These are phyloP conservation scores for Macrosoma leucophasiata DNA, from an alignment of 2,888 invertebrate species.

Conservation along the genomic window DNA sequence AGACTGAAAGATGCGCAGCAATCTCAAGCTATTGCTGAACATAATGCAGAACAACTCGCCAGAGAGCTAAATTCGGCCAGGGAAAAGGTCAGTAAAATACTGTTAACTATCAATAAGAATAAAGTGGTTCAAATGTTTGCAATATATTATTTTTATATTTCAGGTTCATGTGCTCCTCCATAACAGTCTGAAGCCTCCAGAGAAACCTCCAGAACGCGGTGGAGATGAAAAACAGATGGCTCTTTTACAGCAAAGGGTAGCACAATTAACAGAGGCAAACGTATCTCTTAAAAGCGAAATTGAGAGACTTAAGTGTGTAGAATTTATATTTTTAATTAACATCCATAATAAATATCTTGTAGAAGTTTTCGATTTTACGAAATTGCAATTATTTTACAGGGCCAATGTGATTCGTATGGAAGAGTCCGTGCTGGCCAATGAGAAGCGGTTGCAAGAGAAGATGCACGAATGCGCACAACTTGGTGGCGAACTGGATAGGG, in stretches of 20 bases:
- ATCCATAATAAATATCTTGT: neutral
- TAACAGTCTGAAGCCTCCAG: conserved; percentile 45
- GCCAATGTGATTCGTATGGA: conserved; percentile 71
- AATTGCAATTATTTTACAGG: conserved; percentile 30
- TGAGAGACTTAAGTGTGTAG: conserved; percentile 55
- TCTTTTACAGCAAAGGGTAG: conserved; percentile 57
- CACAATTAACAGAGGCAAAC: conserved; percentile 70
- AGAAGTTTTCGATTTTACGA: neutral
- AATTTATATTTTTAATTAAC: neutral
- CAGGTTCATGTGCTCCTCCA: conserved; percentile 59
- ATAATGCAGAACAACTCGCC: conserved; percentile 79
- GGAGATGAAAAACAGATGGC: conserved; percentile 66
- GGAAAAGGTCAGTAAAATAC: conserved; percentile 63
- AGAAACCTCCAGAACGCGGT: conserved; percentile 43
- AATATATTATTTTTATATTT: neutral
- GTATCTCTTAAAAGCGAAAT: conserved; percentile 58
- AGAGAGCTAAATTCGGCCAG: conserved; percentile 78
- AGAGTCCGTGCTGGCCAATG: conserved; percentile 74
- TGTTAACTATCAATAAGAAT: neutral
- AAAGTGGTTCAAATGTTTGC: neutral
- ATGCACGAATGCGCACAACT: conserved; percentile 80
- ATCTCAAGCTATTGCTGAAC: conserved; percentile 78
- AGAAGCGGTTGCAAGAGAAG: conserved; percentile 79
- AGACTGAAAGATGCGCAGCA: conserved; percentile 82
- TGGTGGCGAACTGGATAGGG: conserved; percentile 78